These are phyloP conservation scores for Mythimna ferrago DNA, from an alignment of 2,888 invertebrate genomes.

Conservation along the genomic window DNA sequence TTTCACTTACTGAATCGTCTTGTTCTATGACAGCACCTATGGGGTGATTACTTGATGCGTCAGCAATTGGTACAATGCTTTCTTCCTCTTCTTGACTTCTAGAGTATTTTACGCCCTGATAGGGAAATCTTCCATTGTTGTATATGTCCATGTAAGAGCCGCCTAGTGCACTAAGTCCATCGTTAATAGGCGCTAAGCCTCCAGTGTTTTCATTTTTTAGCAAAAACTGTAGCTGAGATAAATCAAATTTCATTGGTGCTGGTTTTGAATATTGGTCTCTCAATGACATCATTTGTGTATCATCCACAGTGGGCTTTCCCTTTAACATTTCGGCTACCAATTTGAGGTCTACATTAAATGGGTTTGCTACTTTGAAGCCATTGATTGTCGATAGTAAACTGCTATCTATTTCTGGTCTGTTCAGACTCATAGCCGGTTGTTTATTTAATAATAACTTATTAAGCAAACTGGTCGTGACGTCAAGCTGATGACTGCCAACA, in stretches of 20 bases:
- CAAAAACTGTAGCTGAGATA: slow-evolving; percentile 82
- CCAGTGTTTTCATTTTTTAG: slow-evolving; percentile 81
- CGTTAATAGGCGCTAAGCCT: slow-evolving; percentile 72
- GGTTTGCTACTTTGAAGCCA: slow-evolving; percentile 88
- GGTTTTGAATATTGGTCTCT: slow-evolving; percentile 81
- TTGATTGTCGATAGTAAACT: slow-evolving; percentile 84
- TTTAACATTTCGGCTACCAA: slow-evolving; percentile 87
- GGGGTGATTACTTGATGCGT: slow-evolving; percentile 83
- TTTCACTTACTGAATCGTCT: slow-evolving; percentile 77
- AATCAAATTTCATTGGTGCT: slow-evolving; percentile 79
- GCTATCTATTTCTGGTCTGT: slow-evolving; percentile 81
- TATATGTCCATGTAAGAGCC: slow-evolving; percentile 83
- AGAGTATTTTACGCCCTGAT: slow-evolving; percentile 86
- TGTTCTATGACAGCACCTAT: slow-evolving; percentile 88
- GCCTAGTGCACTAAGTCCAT: slow-evolving; percentile 74
- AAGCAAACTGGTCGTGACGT: slow-evolving; percentile 80
- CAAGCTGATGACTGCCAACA: slow-evolving; percentile 84
- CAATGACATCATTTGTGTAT: slow-evolving; percentile 77
- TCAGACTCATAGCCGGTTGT: slow-evolving; percentile 71
- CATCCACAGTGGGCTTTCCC: slow-evolving; percentile 82
- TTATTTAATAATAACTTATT: slow-evolving; percentile 81
- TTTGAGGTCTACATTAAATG: slow-evolving; percentile 88
- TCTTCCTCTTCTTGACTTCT: slow-evolving; percentile 88
- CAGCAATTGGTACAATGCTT: slow-evolving; percentile 83
- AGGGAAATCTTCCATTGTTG: slow-evolving; percentile 79